Conservation (phyloP, 2,888 invertebrate genomes). For the Sepiola atlantica region DNA sequence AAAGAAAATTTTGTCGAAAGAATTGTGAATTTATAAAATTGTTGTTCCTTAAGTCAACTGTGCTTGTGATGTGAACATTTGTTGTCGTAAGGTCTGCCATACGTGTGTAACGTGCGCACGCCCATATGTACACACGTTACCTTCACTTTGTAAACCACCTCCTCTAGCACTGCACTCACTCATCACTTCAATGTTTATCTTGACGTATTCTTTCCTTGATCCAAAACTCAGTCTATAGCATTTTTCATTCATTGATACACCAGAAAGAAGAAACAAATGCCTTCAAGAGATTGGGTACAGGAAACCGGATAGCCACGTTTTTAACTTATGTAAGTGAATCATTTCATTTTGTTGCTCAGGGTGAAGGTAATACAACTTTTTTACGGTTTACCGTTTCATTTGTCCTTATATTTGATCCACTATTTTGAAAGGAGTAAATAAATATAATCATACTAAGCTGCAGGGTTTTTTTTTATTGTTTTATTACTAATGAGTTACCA, state of each 20-base stretch:
- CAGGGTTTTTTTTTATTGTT: no score
- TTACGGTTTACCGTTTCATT: no score
- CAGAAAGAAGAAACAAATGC: conserved; percentile 91
- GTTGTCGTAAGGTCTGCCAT: not conserved
- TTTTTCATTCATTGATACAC: not conserved
- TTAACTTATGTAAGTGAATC: conserved; percentile 90
- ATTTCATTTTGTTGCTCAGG: not conserved
- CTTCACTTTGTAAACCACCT: not conserved
- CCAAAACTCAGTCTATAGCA: not conserved
- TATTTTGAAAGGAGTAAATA: no score
- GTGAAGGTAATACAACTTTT: not conserved
- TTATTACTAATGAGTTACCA: no score
- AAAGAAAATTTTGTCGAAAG: no score
- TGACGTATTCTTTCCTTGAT: not conserved
- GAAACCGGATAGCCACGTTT: conserved; percentile 97
- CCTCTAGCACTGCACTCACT: not conserved
- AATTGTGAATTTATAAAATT: no score
- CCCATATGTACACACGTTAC: not conserved
- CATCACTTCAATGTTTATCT: not conserved
- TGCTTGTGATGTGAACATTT: no score
- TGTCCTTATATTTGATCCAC: no score
- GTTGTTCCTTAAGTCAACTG: no score
- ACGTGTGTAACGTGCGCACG: not conserved
- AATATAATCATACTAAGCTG: no score
- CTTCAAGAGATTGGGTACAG: conserved; percentile 82